phyloP scores from a whole-genome alignment of 2,797 vertebrate genomes.

The Falco novaeseelandiae region DNA sequence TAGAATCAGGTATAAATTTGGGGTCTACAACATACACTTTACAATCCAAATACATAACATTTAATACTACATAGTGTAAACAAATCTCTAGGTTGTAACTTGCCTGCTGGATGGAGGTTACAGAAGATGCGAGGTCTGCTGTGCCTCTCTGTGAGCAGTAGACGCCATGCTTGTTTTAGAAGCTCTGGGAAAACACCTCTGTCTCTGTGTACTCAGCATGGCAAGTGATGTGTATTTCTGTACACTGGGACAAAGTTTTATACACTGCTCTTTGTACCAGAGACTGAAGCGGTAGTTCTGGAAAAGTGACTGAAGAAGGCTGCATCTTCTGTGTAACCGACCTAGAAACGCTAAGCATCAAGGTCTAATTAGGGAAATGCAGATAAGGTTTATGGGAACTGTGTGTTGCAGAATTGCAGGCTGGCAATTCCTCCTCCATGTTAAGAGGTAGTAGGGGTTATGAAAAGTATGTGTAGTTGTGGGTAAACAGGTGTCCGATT shows the following conservation, averaged over 20 bases:
- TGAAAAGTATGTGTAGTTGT: neutral
- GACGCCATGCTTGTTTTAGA: neutral
- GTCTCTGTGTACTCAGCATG: neutral
- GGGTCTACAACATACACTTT: neutral
- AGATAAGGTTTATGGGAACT: neutral
- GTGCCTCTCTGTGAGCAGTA: neutral
- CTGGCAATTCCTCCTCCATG: neutral
- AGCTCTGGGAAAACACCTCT: neutral
- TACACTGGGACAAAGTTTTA: neutral
- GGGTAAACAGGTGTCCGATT: neutral
- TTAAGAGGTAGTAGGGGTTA: neutral
- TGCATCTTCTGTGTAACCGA: neutral
- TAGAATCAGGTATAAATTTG: neutral
- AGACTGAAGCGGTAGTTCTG: neutral
- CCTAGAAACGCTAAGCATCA: neutral
- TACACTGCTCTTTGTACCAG: neutral
- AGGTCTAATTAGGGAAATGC: neutral
- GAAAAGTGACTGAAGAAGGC: neutral
- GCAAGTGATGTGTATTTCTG: neutral
- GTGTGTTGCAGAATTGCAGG: neutral
- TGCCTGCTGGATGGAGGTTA: neutral
- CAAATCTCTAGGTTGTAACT: neutral
- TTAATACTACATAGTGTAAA: neutral
- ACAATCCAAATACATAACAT: accelerated
- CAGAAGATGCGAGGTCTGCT: neutral